Evolutionary conservation across 2,797 vertebrate species (phyloP), one percentile per base, ranked within the genome.

Genomic region (Simalia tracyae): DNA sequence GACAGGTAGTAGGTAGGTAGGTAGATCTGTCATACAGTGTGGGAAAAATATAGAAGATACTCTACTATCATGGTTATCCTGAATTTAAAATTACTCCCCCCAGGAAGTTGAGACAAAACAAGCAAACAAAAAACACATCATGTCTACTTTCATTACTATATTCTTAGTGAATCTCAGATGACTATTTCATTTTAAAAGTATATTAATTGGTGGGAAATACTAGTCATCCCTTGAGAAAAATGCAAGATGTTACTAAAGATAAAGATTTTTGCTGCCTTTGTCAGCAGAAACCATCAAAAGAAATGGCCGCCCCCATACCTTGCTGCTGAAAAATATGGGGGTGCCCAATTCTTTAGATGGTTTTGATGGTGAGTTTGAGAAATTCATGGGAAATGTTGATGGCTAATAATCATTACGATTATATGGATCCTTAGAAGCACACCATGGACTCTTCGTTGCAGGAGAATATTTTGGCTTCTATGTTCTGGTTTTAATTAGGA

Each of bases 1-100:
- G 68, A 76, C 15, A 66, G 14, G 31, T 2, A 76, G 0, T 0
- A 1, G 64, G 64, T 9, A n/a, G 24, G 0, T 0, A 1, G 63
- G 63, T 9, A n/a, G 24, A 50, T 54, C 50, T 54, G 36, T 81
- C 3, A 81, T 22, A 4, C 42, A 42, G 19, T 42, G 72, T 46
- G 19, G 72, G 8, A 6, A 22, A 76, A 76, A 76, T 81, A 3
- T 81, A 60, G 59, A 60, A 60, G 59, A 5, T 60, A 46, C 72
- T 81, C 36, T 81, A 81, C 36, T 76, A 10, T 42, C 0, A 24
- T 81, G 36, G 10, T 81, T 81, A 81, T 81, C 42, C 17, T 81
- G 19, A 81, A 22, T 81, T 81, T 46, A 42, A 81, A 81, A 81
- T 42, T 46, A 81, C 1, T 46, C 7, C 8, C 7, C 42, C 36